Percentiles rank a stretch among this genome's conserved stretches.
phyloP scores from a whole-genome alignment of 2,888 invertebrate genomes.

The Itoplectis maculator region DNA sequence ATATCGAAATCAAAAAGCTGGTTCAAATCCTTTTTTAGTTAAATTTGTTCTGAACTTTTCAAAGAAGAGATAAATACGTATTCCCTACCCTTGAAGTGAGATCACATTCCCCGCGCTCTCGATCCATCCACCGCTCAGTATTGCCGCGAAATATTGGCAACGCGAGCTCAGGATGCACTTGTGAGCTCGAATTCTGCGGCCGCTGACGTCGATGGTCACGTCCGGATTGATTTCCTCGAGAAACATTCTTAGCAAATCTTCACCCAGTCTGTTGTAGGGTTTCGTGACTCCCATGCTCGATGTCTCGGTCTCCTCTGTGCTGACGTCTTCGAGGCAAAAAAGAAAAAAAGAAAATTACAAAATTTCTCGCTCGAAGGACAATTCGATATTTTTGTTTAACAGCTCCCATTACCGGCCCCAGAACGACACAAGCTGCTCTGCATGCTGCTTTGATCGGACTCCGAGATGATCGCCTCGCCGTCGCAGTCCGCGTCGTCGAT shows the following conservation, averaged over 20 bases:
- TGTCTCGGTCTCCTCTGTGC: slow-evolving; percentile 85
- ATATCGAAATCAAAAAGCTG: background rate
- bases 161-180: slow-evolving; percentile 96
- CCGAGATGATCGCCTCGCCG: slow-evolving; percentile 82
- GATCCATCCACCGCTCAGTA: slow-evolving; percentile 94
- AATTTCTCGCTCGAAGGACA: background rate
- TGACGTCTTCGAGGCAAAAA: slow-evolving; percentile 78
- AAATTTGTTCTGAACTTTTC: background rate
- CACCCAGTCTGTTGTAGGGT: slow-evolving; percentile 88
- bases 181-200: slow-evolving; percentile 93
- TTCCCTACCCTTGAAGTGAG: slow-evolving; percentile 90
- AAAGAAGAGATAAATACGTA: background rate
- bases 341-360: slow-evolving; percentile 23
- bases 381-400: background rate
- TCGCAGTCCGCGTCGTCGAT: slow-evolving; percentile 79
- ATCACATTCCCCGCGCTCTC: slow-evolving; percentile 93
- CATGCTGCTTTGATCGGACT: slow-evolving; percentile 85
- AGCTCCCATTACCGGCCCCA: slow-evolving; percentile 82
- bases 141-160: slow-evolving; percentile 96
- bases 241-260: slow-evolving; percentile 96
- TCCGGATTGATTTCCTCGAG: slow-evolving; percentile 96
- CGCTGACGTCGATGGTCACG: slow-evolving; percentile 93
- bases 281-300: slow-evolving; percentile 81
- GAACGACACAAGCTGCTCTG: slow-evolving; percentile 86
- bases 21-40: no score